These are phyloP conservation scores for Platyura marginata DNA, from an alignment of 1,140 invertebrate genomes.

Conservation along the genomic window DNA sequence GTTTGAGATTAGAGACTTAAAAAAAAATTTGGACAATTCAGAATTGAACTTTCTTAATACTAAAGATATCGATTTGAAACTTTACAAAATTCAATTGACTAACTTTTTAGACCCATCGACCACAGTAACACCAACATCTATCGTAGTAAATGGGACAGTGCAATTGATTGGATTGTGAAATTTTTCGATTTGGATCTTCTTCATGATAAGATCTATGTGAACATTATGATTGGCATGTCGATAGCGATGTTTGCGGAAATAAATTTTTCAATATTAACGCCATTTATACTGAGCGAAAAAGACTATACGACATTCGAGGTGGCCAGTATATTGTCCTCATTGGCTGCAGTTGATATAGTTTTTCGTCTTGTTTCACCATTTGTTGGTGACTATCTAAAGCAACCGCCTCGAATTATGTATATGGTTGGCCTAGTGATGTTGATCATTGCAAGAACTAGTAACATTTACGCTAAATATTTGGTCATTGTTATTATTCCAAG, in stretches of 20 bases:
- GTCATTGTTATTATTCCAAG: neutral
- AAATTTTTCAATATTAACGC: slow-evolving; percentile 47
- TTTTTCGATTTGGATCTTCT: slow-evolving; percentile 47
- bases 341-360: slow-evolving; percentile 35
- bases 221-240: slow-evolving; percentile 44
- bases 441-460: slow-evolving; percentile 12
- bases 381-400: slow-evolving; percentile 35
- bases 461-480: neutral
- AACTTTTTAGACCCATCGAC: neutral
- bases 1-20: too few relatives aligned
- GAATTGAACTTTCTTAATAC: too few relatives aligned
- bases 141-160: neutral
- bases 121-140: neutral
- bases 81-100: neutral
- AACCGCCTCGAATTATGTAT: slow-evolving; percentile 39
- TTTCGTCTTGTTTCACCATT: slow-evolving; percentile 41
- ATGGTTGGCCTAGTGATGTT: slow-evolving; percentile 35
- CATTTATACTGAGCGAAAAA: slow-evolving; percentile 43
- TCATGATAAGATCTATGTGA: slow-evolving; percentile 42
- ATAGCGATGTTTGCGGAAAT: slow-evolving; percentile 45
- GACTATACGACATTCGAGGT: slow-evolving; percentile 33
- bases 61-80: neutral
- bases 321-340: slow-evolving; percentile 36
- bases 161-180: slow-evolving; percentile 12
- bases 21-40: too few relatives aligned